Evolutionary conservation across 2,888 invertebrate species (phyloP), one percentile per base, ranked within the genome.

Genomic region (Andrena minutula): DNA sequence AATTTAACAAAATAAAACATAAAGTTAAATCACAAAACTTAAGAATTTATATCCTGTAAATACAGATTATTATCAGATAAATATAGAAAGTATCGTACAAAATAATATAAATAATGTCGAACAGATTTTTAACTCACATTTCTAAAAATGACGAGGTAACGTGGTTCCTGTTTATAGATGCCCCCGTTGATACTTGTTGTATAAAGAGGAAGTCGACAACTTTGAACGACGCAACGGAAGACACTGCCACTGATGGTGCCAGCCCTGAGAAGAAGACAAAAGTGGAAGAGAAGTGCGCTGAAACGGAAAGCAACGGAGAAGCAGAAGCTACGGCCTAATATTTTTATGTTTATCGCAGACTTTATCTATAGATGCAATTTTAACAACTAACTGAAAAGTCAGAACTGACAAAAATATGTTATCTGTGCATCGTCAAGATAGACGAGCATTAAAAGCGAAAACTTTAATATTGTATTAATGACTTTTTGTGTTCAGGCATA

Each of bases 221-320:
- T 49, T 66, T 79, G 35, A 91, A 79, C 8, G 93, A 93, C 61
- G 87, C 90, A 61, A 88, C 87, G 65, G 92, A 92, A 72, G 92
- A 91, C 71, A 86, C 89, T 63, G 90, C 92, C 8, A 92, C 93
- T 35, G 96, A 96, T 84, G 96, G 95, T 87, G 95, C 95, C 64
- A 96, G 96, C 79, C 96, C 96, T 8, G 97, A 97, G 91, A 97
- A 97, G 94, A 97, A 97, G 91, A 95, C 96, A 85, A 97, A 96
- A 94, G 94, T 96, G 74, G 95, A 95, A 16, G 96, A 96, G 65
- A 95, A 95, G 83, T 82, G 91, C n/a, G 95, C 95, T 16, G 96
- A 96, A 89, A 94, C 94, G 41, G 95, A 95, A 87, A 94, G 94
- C 84, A 95, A 95, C 88, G 95, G 94, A 63, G 94, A 95, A 32